A percentile compares a stretch with the other conserved stretches of the same genome.
Conservation (phyloP, 2,113 vertebrate genomes). For the Ailuropoda melanoleuca region DNA sequence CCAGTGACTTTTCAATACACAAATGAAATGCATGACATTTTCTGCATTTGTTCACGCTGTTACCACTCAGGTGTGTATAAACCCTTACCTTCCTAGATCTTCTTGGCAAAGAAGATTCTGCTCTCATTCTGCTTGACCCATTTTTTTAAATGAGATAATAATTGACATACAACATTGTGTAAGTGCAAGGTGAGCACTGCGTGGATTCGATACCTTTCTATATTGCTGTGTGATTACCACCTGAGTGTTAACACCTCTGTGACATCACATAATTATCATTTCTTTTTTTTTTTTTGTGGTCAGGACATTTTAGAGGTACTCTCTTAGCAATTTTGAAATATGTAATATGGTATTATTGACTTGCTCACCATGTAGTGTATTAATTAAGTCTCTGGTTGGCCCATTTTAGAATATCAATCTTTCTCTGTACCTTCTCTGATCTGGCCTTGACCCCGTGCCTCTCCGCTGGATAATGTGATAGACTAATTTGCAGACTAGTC, state of each 20-base stretch:
- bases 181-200: not conserved
- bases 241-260: not conserved
- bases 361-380: not conserved
- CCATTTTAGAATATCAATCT: not conserved
- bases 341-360: not conserved
- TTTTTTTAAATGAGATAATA: not conserved
- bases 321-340: not conserved
- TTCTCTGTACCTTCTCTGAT: not conserved
- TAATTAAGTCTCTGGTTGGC: too few relatives aligned
- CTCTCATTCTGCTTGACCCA: too few relatives aligned
- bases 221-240: not conserved
- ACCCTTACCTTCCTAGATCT: not conserved
- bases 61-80: not conserved
- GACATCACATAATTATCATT: not conserved
- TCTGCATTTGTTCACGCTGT: not conserved
- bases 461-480: rapidly evolving
- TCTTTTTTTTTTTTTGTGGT: not conserved
- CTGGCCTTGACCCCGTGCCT: not conserved
- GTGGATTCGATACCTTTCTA: not conserved
- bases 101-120: not conserved
- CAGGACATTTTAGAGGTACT: not conserved
- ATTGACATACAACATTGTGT: not conserved
- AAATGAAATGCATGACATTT: not conserved
- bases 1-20: not conserved
- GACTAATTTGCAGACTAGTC: not conserved